Evolutionary conservation across 2,888 invertebrate genomes (phyloP), one percentile per base, ranked within the genome.

Genomic region (Rhaphigaster nebulosa): DNA sequence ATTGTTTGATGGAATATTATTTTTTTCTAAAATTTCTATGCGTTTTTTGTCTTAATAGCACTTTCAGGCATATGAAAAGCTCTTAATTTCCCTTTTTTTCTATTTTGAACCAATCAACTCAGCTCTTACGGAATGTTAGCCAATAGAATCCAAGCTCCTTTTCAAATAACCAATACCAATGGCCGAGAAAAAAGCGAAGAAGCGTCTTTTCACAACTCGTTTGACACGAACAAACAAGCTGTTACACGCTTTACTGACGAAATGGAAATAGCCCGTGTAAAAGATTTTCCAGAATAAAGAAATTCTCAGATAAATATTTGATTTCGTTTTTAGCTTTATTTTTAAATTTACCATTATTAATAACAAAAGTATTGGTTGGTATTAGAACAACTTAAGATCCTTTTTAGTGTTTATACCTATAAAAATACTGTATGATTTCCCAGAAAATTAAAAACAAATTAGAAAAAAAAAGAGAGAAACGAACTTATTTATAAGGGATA

Each of bases 141-240:
- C 10, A 60, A 60, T 1, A 60, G 60, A n/a, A n/a, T n/a, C n/a
- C 60, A 60, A n/a, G 54, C 54, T 6, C n/a, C n/a, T 60, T 60
- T 12, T n/a, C 60, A 60, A n/a, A n/a, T n/a, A 60, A n/a, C 10
- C 60, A 60, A 60, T 60, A n/a, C 60, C n/a, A 60, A n/a, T 60
- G 26, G n/a, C n/a, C 4, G n/a, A 60, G 60, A n/a, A 10, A 1
- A n/a, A n/a, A 60, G 60, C n/a, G 60, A 60, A 12, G 60, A 60
- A 12, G 60, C n/a, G 60, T 10, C 60, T n/a, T 60, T n/a, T 60
- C 60, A 60, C 60, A 60, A 60, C n/a, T 60, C 10, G 60, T 60
- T 60, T 60, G 60, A n/a, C 60, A 60, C n/a, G 60, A 60, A 60
- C 60, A 60, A 60, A 60, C 60, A 60, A 60, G 8, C 60, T 60